Evolutionary conservation across 2,113 vertebrate genomes (phyloP).

Genomic region (Fukomys damarensis): DNA sequence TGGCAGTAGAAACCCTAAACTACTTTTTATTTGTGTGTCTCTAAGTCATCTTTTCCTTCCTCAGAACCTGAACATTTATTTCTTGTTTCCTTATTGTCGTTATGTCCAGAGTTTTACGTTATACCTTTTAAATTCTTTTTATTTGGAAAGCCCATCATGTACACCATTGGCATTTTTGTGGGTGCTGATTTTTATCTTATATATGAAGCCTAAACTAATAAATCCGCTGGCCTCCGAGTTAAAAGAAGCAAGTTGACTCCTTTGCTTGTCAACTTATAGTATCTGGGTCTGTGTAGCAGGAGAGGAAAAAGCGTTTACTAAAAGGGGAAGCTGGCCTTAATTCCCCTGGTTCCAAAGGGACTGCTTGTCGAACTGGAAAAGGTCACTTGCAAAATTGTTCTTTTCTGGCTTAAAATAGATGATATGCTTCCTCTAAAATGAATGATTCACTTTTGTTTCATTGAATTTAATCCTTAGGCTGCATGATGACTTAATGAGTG

Average conservation of each 20-base stretch:
- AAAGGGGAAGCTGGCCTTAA: not conserved
- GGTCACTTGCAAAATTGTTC: slow-evolving; percentile 71
- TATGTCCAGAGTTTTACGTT: not conserved
- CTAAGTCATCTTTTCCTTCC: not conserved
- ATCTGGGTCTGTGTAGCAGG: not conserved
- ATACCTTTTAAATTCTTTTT: slow-evolving; percentile 6
- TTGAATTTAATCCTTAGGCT: slow-evolving; percentile 51
- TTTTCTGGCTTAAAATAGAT: slow-evolving; percentile 73
- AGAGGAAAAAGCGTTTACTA: not conserved
- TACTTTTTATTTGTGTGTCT: not conserved
- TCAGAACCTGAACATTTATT: not conserved
- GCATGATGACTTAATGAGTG: slow-evolving; percentile 65
- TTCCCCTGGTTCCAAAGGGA: not conserved
- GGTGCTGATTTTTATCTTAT: slow-evolving; percentile 49
- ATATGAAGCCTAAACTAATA: slow-evolving; percentile 44
- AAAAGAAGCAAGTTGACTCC: not conserved
- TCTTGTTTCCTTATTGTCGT: not conserved
- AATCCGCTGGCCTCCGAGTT: not conserved
- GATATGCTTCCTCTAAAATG: not conserved
- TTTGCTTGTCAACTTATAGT: slow-evolving; percentile 60
- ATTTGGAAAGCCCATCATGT: not conserved
- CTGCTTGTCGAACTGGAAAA: slow-evolving; percentile 66
- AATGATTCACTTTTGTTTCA: slow-evolving; percentile 63
- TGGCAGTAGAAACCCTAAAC: not conserved
- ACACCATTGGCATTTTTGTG: not conserved